Percentiles rank a stretch among this genome's conserved stretches.
Evolutionary conservation across 1,140 invertebrate genomes (phyloP).

Genomic region (Drosophila obscura): DNA sequence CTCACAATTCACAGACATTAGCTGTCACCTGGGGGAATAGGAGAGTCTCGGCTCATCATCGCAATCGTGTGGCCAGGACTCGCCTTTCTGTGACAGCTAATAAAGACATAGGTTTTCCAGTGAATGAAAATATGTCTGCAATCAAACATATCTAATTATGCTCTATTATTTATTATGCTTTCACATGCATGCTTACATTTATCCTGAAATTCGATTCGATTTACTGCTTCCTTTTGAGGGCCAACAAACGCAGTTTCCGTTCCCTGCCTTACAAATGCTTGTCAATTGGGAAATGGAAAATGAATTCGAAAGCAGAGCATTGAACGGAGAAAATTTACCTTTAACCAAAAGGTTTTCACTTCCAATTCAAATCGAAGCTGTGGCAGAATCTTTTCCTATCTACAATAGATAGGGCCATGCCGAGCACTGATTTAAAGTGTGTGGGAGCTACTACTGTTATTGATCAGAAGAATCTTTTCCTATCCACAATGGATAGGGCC

Average conservation of each 20-base stretch:
- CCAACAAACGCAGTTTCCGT: constrained; percentile 26
- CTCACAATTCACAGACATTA: neutral
- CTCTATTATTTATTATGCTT: constrained; percentile 26
- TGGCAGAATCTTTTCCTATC: constrained; percentile 2
- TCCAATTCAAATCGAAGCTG: constrained; percentile 21
- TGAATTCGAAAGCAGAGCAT: constrained; percentile 3
- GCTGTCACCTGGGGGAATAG: neutral
- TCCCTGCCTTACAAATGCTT: constrained; percentile 19
- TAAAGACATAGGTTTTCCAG: constrained; percentile 8
- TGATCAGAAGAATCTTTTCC: neutral
- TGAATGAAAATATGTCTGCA: constrained; percentile 21
- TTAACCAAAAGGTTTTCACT: neutral
- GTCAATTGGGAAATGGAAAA: constrained; percentile 12
- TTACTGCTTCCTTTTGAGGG: constrained; percentile 44
- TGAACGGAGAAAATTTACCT: constrained; percentile 16
- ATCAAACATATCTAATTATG: constrained; percentile 29
- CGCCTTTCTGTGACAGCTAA: neutral
- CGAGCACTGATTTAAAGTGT: too few species aligned
- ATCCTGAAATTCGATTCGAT: constrained; percentile 36
- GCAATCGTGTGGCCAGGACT: neutral
- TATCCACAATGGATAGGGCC: too few species aligned
- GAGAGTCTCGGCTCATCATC: neutral
- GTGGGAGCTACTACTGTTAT: too few species aligned
- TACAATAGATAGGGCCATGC: too few species aligned
- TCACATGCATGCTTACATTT: constrained; percentile 3